phyloP scores from a whole-genome alignment of 1,140 invertebrate genomes.

The Ips nitidus region DNA sequence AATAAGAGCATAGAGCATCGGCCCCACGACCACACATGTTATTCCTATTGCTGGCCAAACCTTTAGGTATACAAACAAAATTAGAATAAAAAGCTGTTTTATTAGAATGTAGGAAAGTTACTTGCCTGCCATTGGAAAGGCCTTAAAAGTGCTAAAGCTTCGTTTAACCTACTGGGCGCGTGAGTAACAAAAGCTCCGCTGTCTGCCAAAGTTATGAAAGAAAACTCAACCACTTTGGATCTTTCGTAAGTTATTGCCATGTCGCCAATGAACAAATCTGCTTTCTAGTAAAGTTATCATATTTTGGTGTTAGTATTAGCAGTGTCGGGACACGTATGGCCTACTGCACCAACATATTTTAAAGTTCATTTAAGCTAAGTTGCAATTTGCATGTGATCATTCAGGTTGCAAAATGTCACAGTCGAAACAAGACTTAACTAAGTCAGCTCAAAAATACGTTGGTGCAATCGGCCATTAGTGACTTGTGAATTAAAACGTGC shows the following conservation, averaged over 20 bases:
- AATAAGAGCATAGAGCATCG: conserved; percentile 59
- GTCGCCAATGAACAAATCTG: conserved; percentile 70
- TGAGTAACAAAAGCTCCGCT: conserved; percentile 72
- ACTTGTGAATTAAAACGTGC: too few relatives aligned
- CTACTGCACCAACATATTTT: not conserved
- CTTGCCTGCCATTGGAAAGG: conserved; percentile 67
- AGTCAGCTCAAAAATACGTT: too few relatives aligned
- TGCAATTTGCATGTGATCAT: too few relatives aligned
- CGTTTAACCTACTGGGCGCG: conserved; percentile 66
- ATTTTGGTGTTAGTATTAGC: not conserved
- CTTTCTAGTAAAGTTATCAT: conserved; percentile 56
- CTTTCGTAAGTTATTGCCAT: conserved; percentile 69
- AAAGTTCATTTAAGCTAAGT: too few relatives aligned
- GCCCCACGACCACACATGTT: conserved; percentile 58
- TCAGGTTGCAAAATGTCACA: too few relatives aligned
- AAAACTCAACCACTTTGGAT: conserved; percentile 67
- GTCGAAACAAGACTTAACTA: too few relatives aligned
- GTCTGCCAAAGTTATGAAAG: conserved; percentile 69
- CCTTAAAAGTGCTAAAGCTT: conserved; percentile 67
- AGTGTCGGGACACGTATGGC: not conserved
- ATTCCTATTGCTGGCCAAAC: conserved; percentile 62
- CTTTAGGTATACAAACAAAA: conserved; percentile 50
- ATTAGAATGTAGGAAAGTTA: not conserved
- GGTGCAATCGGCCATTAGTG: too few relatives aligned
- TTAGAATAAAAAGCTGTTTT: not conserved